Conservation (phyloP, 2,888 invertebrate species). For the Parnassius smintheus region DNA sequence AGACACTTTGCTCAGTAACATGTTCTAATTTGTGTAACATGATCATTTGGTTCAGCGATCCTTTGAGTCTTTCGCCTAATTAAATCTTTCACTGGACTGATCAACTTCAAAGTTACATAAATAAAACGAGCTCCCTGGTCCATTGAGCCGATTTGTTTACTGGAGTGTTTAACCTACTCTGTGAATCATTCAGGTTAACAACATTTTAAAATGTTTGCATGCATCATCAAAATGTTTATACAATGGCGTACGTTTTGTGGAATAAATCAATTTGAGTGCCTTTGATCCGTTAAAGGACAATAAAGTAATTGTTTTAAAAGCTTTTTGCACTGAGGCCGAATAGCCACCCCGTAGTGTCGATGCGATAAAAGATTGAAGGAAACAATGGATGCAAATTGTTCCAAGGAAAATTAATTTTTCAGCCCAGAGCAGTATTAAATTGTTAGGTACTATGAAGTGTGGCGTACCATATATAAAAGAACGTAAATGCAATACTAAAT, state of each 20-base stretch:
- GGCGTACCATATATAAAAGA: too few relatives aligned
- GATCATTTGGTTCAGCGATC: slow-evolving; percentile 65
- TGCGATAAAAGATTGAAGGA: slow-evolving; percentile 33
- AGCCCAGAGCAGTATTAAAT: not conserved
- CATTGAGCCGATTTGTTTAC: slow-evolving; percentile 49
- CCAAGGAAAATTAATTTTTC: slow-evolving; percentile 9
- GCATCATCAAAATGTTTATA: slow-evolving; percentile 23
- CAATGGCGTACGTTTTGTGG: slow-evolving; percentile 26
- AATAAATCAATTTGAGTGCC: slow-evolving; percentile 49
- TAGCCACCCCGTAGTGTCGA: slow-evolving; percentile 45
- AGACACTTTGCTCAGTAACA: slow-evolving; percentile 71
- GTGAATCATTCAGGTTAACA: slow-evolving; percentile 36
- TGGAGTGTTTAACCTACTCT: slow-evolving; percentile 36
- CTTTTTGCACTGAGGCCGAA: slow-evolving; percentile 50
- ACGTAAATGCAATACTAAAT: too few relatives aligned
- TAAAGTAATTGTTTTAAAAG: slow-evolving; percentile 71
- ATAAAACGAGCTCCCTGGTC: slow-evolving; percentile 52
- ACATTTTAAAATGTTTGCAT: slow-evolving; percentile 19
- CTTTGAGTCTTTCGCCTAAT: slow-evolving; percentile 76
- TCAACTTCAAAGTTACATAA: slow-evolving; percentile 71
- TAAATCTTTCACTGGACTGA: slow-evolving; percentile 70
- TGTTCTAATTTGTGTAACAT: slow-evolving; percentile 73
- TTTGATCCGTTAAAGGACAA: slow-evolving; percentile 43
- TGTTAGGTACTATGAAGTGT: too few relatives aligned
- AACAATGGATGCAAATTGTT: slow-evolving; percentile 16